Percentiles rank a stretch among this genome's conserved stretches.
Conservation (phyloP, 2,113 vertebrate genomes). For the Petrocephalus zakoni region DNA sequence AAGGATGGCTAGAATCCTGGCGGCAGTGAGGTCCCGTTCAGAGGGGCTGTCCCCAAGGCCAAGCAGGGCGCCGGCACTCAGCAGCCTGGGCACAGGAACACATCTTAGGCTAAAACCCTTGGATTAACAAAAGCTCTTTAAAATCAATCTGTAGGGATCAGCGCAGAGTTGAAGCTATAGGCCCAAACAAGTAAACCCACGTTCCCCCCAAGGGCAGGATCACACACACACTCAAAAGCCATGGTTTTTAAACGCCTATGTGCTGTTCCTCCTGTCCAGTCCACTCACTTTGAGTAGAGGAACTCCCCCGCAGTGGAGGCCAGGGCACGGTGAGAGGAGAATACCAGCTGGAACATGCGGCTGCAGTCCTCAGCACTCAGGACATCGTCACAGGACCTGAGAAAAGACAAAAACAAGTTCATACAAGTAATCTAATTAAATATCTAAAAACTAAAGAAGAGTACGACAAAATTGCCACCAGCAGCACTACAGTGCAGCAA, state of each 20-base stretch:
- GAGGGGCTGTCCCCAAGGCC: conserved; percentile 37
- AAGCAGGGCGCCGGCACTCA: conserved; percentile 44
- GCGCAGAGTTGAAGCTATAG: not conserved
- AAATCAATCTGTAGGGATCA: not conserved
- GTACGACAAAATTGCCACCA: too few relatives aligned
- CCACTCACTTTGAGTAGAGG: conserved; percentile 69
- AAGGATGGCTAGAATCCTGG: conserved; percentile 66
- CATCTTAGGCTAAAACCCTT: not conserved
- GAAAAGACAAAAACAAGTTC: too few relatives aligned
- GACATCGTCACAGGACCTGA: conserved; percentile 66
- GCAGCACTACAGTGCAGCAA: too few relatives aligned
- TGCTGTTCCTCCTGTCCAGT: not conserved
- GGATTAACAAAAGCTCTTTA: not conserved
- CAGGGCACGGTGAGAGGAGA: conserved; percentile 73
- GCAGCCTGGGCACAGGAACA: conserved; percentile 54
- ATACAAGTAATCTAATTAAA: too few relatives aligned
- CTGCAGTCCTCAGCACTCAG: conserved; percentile 68
- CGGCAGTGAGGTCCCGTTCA: conserved; percentile 43
- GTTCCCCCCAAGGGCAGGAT: not conserved
- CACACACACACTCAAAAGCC: not conserved
- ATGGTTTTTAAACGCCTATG: not conserved
- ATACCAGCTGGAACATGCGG: conserved; percentile 74
- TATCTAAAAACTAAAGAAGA: too few relatives aligned
- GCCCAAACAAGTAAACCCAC: not conserved
- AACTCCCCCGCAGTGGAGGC: conserved; percentile 79